phyloP scores from a whole-genome alignment of 2,113 vertebrate genomes.

The Tragelaphus strepsiceros region DNA sequence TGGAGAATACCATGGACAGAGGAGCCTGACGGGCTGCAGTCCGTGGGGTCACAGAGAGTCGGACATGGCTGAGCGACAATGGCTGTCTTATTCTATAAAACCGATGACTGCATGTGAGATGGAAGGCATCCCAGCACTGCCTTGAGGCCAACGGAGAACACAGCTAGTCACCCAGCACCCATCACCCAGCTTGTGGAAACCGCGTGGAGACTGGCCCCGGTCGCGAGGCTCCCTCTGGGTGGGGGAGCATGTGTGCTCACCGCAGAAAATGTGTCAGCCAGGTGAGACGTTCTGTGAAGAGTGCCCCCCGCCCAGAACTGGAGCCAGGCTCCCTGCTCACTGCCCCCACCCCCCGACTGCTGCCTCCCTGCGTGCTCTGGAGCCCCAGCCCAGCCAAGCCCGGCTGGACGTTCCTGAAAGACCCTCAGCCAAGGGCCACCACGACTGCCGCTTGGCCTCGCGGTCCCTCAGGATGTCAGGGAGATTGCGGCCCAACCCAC shows the following conservation, averaged over 20 bases:
- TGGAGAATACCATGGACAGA: neutral
- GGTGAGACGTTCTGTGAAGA: neutral
- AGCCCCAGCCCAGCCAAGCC: neutral
- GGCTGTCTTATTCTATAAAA: neutral
- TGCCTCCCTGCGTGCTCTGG: neutral
- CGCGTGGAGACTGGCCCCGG: neutral
- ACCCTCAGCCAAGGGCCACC: neutral
- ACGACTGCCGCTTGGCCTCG: neutral
- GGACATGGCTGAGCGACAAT: neutral
- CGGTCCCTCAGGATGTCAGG: neutral
- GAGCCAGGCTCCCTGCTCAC: neutral
- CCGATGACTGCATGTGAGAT: neutral
- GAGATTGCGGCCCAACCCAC: neutral
- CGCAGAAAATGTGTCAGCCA: no score
- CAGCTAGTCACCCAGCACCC: neutral
- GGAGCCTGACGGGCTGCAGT: neutral
- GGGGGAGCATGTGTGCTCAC: neutral
- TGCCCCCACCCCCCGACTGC: rapidly evolving
- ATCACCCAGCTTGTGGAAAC: neutral
- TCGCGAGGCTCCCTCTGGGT: neutral
- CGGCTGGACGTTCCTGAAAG: neutral
- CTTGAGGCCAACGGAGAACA: neutral
- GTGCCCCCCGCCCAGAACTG: neutral
- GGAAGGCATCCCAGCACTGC: neutral
- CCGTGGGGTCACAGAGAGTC: neutral